Conservation (phyloP, 2,797 vertebrate genomes). For the Scarus forsteni region DNA sequence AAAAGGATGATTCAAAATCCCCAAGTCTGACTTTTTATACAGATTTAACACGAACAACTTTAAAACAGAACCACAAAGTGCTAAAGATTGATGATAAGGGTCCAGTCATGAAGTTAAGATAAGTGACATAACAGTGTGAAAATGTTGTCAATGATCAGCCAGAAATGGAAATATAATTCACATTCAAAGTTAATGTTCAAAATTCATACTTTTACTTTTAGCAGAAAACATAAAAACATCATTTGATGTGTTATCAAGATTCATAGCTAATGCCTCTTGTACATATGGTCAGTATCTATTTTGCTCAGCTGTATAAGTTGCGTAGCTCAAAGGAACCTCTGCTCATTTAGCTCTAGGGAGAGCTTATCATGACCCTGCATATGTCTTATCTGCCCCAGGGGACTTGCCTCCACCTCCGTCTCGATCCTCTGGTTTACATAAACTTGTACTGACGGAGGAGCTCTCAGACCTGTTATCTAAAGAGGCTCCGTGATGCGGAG, state of each 20-base stretch:
- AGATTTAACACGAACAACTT: no score
- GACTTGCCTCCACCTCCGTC: constrained; percentile 37
- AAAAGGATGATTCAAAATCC: no score
- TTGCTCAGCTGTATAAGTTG: not conserved
- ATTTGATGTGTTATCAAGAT: not conserved
- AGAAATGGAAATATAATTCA: no score
- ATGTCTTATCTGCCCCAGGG: constrained; percentile 62
- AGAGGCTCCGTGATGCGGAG: constrained; percentile 5
- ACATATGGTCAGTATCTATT: not conserved
- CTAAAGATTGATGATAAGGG: no score
- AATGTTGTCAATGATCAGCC: no score
- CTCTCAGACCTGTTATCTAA: not conserved
- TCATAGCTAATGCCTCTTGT: not conserved
- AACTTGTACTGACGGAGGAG: constrained; percentile 9
- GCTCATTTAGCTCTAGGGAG: constrained; percentile 1
- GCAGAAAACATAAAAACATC: no score
- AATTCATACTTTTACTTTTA: no score
- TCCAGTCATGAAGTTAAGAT: no score
- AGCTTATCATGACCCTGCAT: constrained; percentile 62
- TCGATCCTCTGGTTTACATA: constrained; percentile 25
- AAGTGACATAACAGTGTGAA: no score
- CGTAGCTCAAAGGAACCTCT: constrained; percentile 2
- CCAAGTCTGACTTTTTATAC: no score
- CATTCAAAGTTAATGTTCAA: no score
- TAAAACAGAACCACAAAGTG: no score